Percentiles rank a stretch among this genome's conserved stretches.
These are phyloP conservation scores for Drosophila truncata DNA, from an alignment of 1,140 invertebrate species.

Conservation along the genomic window DNA sequence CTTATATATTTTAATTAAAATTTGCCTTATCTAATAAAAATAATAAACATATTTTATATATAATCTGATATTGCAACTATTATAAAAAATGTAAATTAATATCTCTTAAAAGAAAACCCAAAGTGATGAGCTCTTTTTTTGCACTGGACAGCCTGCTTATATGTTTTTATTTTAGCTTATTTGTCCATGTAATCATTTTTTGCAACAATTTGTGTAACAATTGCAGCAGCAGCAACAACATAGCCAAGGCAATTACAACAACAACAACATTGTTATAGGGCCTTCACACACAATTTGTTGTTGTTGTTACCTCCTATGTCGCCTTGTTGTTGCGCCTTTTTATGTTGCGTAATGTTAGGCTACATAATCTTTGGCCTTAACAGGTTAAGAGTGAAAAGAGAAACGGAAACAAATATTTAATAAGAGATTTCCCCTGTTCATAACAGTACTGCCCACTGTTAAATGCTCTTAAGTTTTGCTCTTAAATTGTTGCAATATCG, in stretches of 20 bases:
- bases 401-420: background rate
- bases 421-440: background rate
- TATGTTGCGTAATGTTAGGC: slow-evolving; percentile 82
- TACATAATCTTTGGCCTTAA: slow-evolving; percentile 69
- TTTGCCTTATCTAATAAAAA: background rate
- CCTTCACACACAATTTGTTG: slow-evolving; percentile 14
- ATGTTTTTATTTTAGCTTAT: background rate
- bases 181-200: slow-evolving; percentile 63
- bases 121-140: background rate
- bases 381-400: slow-evolving; percentile 46
- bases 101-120: background rate
- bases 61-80: slow-evolving; percentile 32
- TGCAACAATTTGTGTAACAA: slow-evolving; percentile 70
- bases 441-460: slow-evolving; percentile 21
- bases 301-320: slow-evolving; percentile 23
- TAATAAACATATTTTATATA: slow-evolving; percentile 10
- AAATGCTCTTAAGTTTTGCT: background rate
- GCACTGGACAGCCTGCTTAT: background rate
- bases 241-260: slow-evolving; percentile 16
- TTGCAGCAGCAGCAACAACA: slow-evolving; percentile 35
- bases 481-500: slow-evolving; percentile 6
- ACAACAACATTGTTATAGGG: slow-evolving; percentile 25
- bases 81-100: slow-evolving; percentile 47
- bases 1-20: background rate
- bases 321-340: slow-evolving; percentile 52